Conservation (phyloP, 2,797 vertebrate genomes). For the Pitangus sulphuratus region DNA sequence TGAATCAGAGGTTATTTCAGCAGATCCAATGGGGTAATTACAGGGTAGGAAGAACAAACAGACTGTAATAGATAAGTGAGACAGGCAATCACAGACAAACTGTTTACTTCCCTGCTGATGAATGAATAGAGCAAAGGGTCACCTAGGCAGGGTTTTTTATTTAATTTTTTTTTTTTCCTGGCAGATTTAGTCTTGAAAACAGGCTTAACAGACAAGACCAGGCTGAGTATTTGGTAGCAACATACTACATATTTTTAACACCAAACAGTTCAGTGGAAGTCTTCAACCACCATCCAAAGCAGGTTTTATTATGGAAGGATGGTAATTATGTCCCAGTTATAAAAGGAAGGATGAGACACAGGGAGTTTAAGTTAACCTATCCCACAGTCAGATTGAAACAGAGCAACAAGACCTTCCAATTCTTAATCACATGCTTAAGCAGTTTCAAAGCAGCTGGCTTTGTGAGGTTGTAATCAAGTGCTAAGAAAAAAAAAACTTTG, state of each 20-base stretch:
- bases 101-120: constrained; percentile 36
- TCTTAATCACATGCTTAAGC: neutral
- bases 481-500: neutral
- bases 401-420: neutral
- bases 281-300: neutral
- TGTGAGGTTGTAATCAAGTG: neutral
- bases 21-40: constrained; percentile 51
- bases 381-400: neutral
- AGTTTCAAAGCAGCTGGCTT: neutral
- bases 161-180: neutral
- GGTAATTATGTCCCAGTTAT: neutral
- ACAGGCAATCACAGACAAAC: constrained; percentile 54
- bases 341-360: neutral
- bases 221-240: neutral
- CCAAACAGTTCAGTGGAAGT: neutral
- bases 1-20: constrained; percentile 62
- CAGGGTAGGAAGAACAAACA: constrained; percentile 59
- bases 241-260: neutral
- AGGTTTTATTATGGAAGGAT: neutral
- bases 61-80: constrained; percentile 40
- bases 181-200: neutral
- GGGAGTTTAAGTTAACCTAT: neutral
- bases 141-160: neutral
- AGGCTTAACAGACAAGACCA: neutral
- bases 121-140: constrained; percentile 27